Percentiles rank a stretch among this genome's conserved stretches.
These are phyloP conservation scores for Otocyon megalotis DNA, from an alignment of 2,113 vertebrate genomes.

Conservation along the genomic window DNA sequence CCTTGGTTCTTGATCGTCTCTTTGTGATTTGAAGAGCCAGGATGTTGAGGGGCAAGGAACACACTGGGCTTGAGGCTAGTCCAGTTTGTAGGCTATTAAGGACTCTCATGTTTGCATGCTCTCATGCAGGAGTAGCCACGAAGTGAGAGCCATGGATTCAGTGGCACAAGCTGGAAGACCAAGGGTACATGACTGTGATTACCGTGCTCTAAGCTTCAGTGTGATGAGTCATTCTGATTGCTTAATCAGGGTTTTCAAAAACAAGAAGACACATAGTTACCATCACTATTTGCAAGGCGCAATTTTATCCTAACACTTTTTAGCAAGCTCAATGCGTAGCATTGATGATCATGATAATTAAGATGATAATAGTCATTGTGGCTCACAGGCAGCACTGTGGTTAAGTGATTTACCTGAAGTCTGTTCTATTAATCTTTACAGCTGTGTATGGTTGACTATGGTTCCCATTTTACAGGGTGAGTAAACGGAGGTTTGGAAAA, in stretches of 20 bases:
- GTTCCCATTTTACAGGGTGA: not conserved
- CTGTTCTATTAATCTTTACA: not conserved
- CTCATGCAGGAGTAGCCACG: not conserved
- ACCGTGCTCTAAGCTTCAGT: not conserved
- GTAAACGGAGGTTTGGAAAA: not conserved
- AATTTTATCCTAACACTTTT: conserved; percentile 1
- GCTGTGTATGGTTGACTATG: not conserved
- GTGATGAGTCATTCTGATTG: not conserved
- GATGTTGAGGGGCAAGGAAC: not conserved
- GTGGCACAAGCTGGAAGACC: not conserved
- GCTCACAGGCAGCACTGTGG: not conserved
- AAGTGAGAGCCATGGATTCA: not conserved
- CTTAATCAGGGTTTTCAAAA: conserved; percentile 20
- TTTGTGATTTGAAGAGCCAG: not conserved
- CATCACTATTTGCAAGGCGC: not conserved
- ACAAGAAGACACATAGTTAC: not conserved
- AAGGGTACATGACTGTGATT: not conserved
- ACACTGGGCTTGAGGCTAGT: accelerated
- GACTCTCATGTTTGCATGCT: not conserved
- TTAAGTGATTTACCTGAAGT: not conserved
- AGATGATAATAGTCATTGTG: not conserved
- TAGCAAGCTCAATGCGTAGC: not conserved
- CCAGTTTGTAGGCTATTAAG: not conserved
- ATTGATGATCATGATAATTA: not conserved
- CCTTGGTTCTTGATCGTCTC: not conserved